Percentiles rank a stretch among this genome's conserved stretches.
These are phyloP conservation scores for Dromas ardeola DNA, from an alignment of 2,113 vertebrate genomes.

Conservation along the genomic window DNA sequence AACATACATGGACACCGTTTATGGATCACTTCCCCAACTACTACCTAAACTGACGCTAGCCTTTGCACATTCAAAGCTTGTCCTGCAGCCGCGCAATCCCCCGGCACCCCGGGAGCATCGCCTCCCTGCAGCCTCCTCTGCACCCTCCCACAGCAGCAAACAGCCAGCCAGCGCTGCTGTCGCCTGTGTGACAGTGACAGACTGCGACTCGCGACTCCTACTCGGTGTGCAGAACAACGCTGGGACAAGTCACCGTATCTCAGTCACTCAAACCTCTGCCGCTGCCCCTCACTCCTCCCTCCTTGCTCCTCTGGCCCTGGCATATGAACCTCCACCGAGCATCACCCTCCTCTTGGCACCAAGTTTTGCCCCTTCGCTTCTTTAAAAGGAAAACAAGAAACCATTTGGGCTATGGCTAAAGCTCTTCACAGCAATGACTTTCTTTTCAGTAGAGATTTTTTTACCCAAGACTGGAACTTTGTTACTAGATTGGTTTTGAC, in stretches of 20 bases:
- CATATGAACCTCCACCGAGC: neutral
- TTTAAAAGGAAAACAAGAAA: neutral
- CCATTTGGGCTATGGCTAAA: neutral
- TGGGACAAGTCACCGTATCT: neutral
- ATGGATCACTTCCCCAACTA: neutral
- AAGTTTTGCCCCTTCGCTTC: neutral
- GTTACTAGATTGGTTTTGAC: neutral
- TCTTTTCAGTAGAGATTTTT: neutral
- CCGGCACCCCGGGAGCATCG: neutral
- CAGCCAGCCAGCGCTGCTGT: neutral
- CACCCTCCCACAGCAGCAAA: neutral
- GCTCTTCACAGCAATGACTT: neutral
- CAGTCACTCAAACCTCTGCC: neutral
- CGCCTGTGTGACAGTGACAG: neutral
- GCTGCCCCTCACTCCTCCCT: no score
- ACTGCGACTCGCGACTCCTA: neutral
- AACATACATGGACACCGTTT: neutral
- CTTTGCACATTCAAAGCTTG: neutral
- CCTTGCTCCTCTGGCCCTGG: neutral
- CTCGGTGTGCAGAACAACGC: neutral
- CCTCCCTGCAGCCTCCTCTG: neutral
- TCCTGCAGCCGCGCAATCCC: neutral
- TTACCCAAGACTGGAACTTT: neutral
- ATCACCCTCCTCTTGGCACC: neutral
- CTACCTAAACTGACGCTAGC: neutral